phyloP scores from a whole-genome alignment of 1,140 invertebrate species.

The Lucilia cuprina region DNA sequence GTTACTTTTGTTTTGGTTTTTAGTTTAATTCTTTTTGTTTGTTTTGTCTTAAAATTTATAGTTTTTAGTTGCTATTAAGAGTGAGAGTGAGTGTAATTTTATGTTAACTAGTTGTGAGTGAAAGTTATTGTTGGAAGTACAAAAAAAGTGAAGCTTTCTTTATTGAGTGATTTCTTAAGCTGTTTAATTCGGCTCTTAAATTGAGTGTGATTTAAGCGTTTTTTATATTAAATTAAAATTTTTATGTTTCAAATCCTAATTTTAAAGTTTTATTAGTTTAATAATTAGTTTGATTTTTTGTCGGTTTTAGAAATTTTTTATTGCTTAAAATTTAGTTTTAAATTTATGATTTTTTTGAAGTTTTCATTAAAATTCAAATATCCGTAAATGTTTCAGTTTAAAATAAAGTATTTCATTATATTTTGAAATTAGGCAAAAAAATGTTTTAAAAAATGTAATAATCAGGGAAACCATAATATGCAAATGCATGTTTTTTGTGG shows the following conservation, averaged over 20 bases:
- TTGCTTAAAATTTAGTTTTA: no score
- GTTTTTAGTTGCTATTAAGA: background rate
- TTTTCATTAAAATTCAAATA: no score
- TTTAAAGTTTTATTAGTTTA: background rate
- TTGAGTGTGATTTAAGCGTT: background rate
- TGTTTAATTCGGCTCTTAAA: background rate
- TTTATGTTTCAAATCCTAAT: background rate
- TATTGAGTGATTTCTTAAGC: background rate
- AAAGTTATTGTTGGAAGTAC: background rate
- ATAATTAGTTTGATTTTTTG: background rate
- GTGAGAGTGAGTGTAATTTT: background rate
- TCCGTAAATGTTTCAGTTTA: no score
- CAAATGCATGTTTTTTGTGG: no score
- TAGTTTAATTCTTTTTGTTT: background rate
- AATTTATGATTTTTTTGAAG: no score
- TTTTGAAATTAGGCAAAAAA: no score
- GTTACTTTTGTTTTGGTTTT: slow-evolving; percentile 15
- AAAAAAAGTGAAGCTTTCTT: background rate
- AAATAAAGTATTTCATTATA: no score
- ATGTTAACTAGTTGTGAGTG: background rate
- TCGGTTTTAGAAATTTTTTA: background rate
- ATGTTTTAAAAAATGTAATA: no score
- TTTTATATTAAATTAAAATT: background rate
- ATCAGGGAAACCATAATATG: no score
- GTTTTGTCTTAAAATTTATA: background rate